phyloP scores from a whole-genome alignment of 2,797 vertebrate species.

The Natrix natrix region DNA sequence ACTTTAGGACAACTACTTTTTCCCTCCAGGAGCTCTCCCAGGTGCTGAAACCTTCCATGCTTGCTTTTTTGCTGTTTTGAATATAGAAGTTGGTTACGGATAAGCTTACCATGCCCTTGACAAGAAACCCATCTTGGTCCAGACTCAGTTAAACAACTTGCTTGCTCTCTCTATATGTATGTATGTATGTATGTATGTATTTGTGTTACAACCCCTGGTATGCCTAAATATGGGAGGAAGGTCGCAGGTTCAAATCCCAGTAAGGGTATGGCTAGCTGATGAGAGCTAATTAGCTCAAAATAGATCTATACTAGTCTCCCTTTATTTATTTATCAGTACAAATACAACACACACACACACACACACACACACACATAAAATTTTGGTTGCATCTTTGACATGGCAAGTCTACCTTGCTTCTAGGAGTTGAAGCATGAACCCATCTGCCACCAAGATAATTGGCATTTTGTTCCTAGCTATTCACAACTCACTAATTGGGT shows the following conservation, averaged over 20 bases:
- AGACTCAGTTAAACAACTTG: background rate
- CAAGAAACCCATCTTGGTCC: background rate
- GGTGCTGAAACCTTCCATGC: background rate
- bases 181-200: too few species aligned
- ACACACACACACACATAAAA: too few species aligned
- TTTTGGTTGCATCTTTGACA: background rate
- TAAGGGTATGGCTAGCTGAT: too few species aligned
- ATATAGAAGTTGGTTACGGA: background rate
- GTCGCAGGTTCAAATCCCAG: too few species aligned
- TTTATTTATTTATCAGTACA: too few species aligned
- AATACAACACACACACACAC: too few species aligned
- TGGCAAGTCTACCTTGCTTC: background rate
- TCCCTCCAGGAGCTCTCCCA: background rate
- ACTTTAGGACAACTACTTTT: background rate
- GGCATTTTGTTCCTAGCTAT: background rate
- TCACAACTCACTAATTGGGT: constrained; percentile 15
- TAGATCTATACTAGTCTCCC: too few species aligned
- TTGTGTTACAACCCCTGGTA: too few species aligned
- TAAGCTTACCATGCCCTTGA: background rate
- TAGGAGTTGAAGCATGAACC: constrained; percentile 9
- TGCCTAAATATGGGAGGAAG: too few species aligned
- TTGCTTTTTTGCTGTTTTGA: background rate
- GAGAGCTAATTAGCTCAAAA: too few species aligned
- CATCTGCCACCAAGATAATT: constrained; percentile 27
- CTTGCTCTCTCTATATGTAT: too few species aligned